Evolutionary conservation across 2,888 invertebrate genomes (phyloP).

Genomic region (Ophraella communa): DNA sequence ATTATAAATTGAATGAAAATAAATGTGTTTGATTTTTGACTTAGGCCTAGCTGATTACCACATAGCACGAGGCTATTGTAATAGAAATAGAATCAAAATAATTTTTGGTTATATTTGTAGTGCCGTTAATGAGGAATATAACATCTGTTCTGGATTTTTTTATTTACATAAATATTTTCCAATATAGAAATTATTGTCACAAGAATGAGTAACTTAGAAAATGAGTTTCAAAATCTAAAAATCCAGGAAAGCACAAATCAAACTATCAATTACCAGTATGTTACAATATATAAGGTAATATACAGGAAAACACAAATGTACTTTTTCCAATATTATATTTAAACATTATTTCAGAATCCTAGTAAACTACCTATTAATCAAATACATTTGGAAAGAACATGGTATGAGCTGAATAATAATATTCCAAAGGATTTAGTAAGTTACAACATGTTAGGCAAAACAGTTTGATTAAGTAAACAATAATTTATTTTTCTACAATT

Average conservation of each 20-base stretch:
- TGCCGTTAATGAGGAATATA: background rate
- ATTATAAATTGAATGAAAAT: background rate
- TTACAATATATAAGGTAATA: slow-evolving; percentile 47
- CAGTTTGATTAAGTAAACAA: background rate
- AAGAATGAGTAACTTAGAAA: slow-evolving; percentile 3
- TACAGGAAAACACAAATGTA: background rate
- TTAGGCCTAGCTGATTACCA: background rate
- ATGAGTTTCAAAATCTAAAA: slow-evolving; percentile 26
- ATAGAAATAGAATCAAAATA: background rate
- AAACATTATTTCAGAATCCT: slow-evolving; percentile 63
- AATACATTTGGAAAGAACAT: slow-evolving; percentile 51
- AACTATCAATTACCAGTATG: slow-evolving; percentile 39
- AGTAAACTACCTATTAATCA: slow-evolving; percentile 65
- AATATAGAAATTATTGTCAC: background rate
- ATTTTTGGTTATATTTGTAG: too few relatives aligned
- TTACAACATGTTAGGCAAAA: slow-evolving; percentile 22
- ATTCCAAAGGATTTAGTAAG: slow-evolving; percentile 43
- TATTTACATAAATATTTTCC: background rate
- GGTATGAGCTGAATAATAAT: slow-evolving; percentile 43
- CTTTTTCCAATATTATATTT: slow-evolving; percentile 17
- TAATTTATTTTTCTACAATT: background rate
- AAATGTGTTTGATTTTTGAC: background rate
- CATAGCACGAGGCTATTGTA: background rate
- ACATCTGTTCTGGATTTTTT: background rate
- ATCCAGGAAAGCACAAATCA: slow-evolving; percentile 24